Conservation (phyloP, 2,888 invertebrate genomes). For the Notocelia uddmanniana region DNA sequence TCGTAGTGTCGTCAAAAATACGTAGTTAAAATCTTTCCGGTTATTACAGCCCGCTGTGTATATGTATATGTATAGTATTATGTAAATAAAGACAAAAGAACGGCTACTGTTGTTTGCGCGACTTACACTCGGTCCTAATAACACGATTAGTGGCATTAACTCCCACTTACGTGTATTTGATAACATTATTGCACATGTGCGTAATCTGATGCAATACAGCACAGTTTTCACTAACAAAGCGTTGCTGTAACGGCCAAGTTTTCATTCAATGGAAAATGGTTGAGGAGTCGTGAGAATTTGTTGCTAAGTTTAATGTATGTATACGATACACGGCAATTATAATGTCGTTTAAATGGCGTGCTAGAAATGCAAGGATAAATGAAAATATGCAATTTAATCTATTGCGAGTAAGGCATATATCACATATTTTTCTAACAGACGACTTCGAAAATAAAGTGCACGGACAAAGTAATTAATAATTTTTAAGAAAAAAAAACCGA, state of each 20-base stretch:
- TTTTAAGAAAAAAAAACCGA: no score
- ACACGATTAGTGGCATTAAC: neutral
- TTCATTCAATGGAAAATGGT: slow-evolving; percentile 18
- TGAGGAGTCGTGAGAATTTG: slow-evolving; percentile 17
- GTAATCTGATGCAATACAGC: slow-evolving; percentile 22
- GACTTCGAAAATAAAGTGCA: no score
- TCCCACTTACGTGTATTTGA: neutral
- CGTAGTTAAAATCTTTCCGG: no score
- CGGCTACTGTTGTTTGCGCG: neutral
- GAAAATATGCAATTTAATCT: neutral
- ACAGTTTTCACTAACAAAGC: slow-evolving; percentile 21
- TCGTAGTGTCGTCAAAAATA: no score
- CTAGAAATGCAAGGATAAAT: slow-evolving; percentile 5
- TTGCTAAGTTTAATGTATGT: neutral
- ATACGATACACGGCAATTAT: slow-evolving; percentile 13
- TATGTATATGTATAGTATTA: no score
- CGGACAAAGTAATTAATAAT: no score
- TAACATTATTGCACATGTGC: slow-evolving; percentile 21
- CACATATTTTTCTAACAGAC: no score
- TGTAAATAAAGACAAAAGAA: no score
- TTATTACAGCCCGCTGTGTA: no score
- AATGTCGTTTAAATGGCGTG: neutral
- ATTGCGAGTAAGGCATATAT: no score
- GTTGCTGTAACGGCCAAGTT: slow-evolving; percentile 17
- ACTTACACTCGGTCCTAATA: neutral